Percentiles rank a stretch among this genome's conserved stretches.
Evolutionary conservation across 2,113 vertebrate genomes (phyloP).

Genomic region (Aphyosemion australe): DNA sequence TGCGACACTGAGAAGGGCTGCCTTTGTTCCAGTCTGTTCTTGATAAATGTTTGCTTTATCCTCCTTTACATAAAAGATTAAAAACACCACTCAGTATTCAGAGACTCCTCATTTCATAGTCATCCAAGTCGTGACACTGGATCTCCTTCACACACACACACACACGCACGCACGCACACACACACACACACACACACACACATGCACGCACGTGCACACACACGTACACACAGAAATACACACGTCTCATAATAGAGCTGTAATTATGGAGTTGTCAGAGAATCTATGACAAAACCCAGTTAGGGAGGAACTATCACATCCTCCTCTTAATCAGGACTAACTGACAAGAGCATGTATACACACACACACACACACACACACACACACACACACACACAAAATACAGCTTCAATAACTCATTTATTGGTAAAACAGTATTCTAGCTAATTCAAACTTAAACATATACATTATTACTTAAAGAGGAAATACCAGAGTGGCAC

Average conservation of each 20-base stretch:
- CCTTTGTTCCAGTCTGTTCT: constrained; percentile 42
- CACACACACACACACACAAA: neutral
- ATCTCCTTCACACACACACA: constrained; percentile 15
- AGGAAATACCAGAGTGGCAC: constrained; percentile 35
- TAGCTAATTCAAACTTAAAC: constrained; percentile 3
- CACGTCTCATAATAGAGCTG: constrained; percentile 59
- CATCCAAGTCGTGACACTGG: constrained; percentile 58
- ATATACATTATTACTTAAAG: constrained; percentile 6
- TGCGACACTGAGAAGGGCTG: constrained; percentile 20
- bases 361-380: neutral
- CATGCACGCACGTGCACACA: neutral
- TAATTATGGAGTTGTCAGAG: constrained; percentile 71
- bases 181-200: neutral
- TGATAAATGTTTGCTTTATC: constrained; percentile 67
- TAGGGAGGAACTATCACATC: constrained; percentile 49
- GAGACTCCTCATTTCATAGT: constrained; percentile 42
- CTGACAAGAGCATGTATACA: constrained; percentile 37
- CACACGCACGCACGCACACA: neutral
- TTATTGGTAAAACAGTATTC: constrained; percentile 10
- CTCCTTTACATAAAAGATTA: constrained; percentile 62
- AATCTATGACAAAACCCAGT: constrained; percentile 60
- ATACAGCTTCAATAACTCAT: constrained; percentile 19
- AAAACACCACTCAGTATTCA: constrained; percentile 63
- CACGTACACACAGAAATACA: neutral
- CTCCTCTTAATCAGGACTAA: constrained; percentile 51